These are phyloP conservation scores for Rotaria magnacalcarata DNA, from an alignment of 2,888 invertebrate species.

Conservation along the genomic window DNA sequence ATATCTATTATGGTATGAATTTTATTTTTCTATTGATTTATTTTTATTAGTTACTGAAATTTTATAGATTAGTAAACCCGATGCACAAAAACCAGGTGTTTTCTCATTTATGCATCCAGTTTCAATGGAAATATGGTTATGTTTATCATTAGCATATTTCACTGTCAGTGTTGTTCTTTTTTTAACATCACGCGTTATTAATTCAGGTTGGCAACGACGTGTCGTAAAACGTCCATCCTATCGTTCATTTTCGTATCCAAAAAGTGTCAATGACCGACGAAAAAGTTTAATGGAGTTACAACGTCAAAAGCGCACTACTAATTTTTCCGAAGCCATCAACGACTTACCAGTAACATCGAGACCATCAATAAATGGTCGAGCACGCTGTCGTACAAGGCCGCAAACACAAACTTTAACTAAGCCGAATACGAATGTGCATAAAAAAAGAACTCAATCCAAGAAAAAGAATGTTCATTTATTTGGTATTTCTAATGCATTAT, in stretches of 20 bases:
- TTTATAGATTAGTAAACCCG: slow-evolving; percentile 45
- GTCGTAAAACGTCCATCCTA: slow-evolving; percentile 8
- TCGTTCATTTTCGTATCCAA: slow-evolving; percentile 9
- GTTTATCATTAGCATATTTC: slow-evolving; percentile 77
- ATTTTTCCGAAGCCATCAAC: not conserved
- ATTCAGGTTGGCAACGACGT: slow-evolving; percentile 79
- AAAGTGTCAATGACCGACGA: slow-evolving; percentile 20
- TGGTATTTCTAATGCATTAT: slow-evolving; percentile 82
- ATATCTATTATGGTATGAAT: slow-evolving; percentile 18
- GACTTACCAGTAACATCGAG: not conserved
- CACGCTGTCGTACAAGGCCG: not conserved
- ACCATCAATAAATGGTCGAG: not conserved
- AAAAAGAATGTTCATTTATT: slow-evolving; percentile 16
- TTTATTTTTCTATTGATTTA: not conserved
- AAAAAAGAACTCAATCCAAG: not conserved
- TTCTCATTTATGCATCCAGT: slow-evolving; percentile 96
- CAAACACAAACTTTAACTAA: not conserved
- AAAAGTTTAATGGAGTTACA: not conserved
- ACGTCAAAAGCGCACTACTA: not conserved
- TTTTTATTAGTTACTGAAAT: not conserved
- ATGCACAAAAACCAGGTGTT: slow-evolving; percentile 65
- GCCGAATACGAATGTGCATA: slow-evolving; percentile 37
- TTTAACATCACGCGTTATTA: slow-evolving; percentile 89
- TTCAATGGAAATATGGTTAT: slow-evolving; percentile 93
- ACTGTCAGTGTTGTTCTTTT: slow-evolving; percentile 93